Base-by-base conservation (phyloP, 2,797 vertebrate genomes). In the Astyanax mexicanus region DNA sequence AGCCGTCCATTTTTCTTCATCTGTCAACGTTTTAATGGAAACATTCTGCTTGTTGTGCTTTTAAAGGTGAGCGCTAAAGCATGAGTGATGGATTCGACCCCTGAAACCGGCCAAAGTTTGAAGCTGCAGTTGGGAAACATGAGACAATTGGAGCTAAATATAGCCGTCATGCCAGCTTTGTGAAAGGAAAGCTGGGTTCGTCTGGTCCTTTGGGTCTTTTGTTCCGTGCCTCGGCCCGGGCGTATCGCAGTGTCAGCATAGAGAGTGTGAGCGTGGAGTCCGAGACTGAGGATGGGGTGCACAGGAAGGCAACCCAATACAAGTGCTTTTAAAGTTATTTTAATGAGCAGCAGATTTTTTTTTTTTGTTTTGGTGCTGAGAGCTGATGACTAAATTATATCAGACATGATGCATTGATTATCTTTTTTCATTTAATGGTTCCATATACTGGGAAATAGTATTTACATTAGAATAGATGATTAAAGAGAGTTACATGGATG, bases 131-230 rank as follows among this genome's bases (percentile, higher is more conserved):
- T 66, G 29, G 52, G 62, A 72, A 72, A 51, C 70, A 37, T 11
- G 17, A 72, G 55, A 72, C 75, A 72, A 40, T 58, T 47, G 60
- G 51, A 60, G 61, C 44, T 72, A 78, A 73, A 64, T 68, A 66
- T 66, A 67, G 54, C 32, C 29, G 21, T 51, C 42, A 42, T 68
- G 45, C 13, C 62, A 35, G 2, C 44, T 27, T 69, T 65, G 57
- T 37, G 57, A 60, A 66, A 45, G 69, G 52, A 72, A 72, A 72
- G 32, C 62, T 58, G 69, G 44, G 72, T 51, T 57, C 38, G 45
- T 40, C 51, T 9, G 62, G 35, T 27, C 54, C 60, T 72, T 44
- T 68, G 69, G 76, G 69, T 52, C 57, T 78, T 78, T 32, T 19
- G 54, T 72, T 44, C 64, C 32, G 25, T 42, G 70, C 47, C 44